Evolutionary conservation across 2,888 invertebrate species (phyloP), one percentile per base, ranked within the genome.

Genomic region (Plemyria rubiginata): DNA sequence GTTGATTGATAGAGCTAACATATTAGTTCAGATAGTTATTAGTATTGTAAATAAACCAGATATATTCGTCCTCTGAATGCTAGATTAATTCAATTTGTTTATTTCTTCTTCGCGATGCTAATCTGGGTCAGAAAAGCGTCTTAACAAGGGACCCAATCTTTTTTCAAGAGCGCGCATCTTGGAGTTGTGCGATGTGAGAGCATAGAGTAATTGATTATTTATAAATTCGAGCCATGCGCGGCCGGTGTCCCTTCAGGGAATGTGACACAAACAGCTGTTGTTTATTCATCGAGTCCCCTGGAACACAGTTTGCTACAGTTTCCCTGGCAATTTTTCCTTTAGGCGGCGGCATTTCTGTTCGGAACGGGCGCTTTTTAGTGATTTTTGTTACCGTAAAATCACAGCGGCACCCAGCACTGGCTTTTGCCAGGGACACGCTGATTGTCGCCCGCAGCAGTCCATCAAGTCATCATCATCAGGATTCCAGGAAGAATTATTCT

Each of bases 201-300:
- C 51, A 60, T 60, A 76, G 73, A 67, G 67, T 67, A 74, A 80
- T 82, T 80, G 77, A 78, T 84, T 80, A 82, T 84, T 82, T 81
- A 84, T 82, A 81, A 79, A 83, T 81, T 79, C 79, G 78, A 66
- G 66, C 78, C 79, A 70, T 75, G 74, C 70, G 70, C 66, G 65
- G 62, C 66, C 69, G 70, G 60, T 62, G 71, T 72, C 80, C 78
- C 73, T 65, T 68, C 60, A 36, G 65, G 74, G 70, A 70, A 71
- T 73, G 75, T 76, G 77, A 78, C 80, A 80, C 76, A 80, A 84
- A 83, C 86, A 86, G 77, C 82, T 85, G 85, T 81, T 88, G 85
- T 87, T 87, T 87, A 87, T 89, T 87, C 86, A 87, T 83, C 78
- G 80, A 68, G 72, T 75, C 78, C 72, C 70, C 71, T 71, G 74